phyloP scores from a whole-genome alignment of 2,797 vertebrate genomes.

The Eurystomus glaucurus region DNA sequence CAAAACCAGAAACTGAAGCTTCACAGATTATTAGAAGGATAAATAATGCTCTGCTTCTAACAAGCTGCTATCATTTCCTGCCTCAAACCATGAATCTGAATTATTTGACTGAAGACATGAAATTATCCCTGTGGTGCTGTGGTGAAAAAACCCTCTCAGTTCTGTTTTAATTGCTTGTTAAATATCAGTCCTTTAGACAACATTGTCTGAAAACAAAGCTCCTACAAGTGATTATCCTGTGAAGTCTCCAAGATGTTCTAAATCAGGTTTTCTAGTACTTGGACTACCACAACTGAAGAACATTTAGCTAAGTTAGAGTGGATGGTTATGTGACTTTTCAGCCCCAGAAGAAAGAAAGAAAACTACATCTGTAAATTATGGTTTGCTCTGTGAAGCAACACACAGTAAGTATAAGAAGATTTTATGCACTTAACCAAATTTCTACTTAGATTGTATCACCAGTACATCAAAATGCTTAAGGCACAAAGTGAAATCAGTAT shows the following conservation, averaged over 20 bases:
- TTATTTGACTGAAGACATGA: not conserved
- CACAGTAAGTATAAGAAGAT: not conserved
- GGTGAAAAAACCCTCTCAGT: not conserved
- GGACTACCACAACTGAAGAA: constrained; percentile 84
- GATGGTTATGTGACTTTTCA: constrained; percentile 72
- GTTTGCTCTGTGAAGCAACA: not conserved
- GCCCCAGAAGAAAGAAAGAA: constrained; percentile 12
- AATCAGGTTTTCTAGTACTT: constrained; percentile 86
- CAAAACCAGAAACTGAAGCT: not conserved
- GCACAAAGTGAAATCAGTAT: not conserved
- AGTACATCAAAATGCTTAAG: not conserved
- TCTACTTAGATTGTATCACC: not conserved
- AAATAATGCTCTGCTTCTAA: not conserved
- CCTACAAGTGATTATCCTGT: not conserved
- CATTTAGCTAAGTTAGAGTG: constrained; percentile 83
- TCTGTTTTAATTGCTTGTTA: not conserved
- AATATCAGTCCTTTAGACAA: not conserved
- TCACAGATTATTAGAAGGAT: not conserved
- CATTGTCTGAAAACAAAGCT: not conserved
- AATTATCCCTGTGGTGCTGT: not conserved
- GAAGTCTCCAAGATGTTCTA: constrained; percentile 78
- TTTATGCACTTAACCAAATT: not conserved
- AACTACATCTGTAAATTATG: constrained; percentile 71
- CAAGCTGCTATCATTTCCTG: not conserved
- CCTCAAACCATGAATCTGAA: not conserved